Base-by-base conservation (phyloP, 2,888 invertebrate species). In the Spisula solida region DNA sequence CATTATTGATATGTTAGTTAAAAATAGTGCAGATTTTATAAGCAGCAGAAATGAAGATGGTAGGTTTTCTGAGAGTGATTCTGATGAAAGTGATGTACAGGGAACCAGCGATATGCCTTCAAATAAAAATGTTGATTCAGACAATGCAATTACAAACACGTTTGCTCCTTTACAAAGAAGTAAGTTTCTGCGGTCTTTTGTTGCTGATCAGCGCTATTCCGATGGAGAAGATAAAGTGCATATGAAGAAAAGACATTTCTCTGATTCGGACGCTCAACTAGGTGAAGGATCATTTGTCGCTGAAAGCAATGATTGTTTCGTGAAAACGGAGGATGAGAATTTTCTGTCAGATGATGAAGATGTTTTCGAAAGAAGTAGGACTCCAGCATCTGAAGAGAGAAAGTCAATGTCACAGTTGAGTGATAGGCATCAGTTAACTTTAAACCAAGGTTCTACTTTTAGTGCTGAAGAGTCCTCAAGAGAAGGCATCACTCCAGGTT, bases 211-310 rank as follows among this genome's bases (percentile, higher is more conserved):
- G 6, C 87, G 87, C 55, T 87, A 88, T 56, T 89, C 82, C 48
- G 88, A 88, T 78, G 88, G 85, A 87, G 88, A 91, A 12, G 51
- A 34, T 56, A 51, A 55, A 12, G 55, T 55, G 14, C 20, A 48
- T 10, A 84, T 12, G 10, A 86, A 70, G 47, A 90, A 89, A 41
- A 86, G 88, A 51, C 90, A 89, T 75, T 89, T 85, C 81, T 92
- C 92, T 78, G 90, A 90, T 41, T 89, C 90, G n/a, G 91, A 91
- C 85, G 81, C 80, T 48, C 85, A 87, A 85, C 87, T 78, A n/a
- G 88, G 89, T 66, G 90, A 92, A 88, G 92, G 92, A 29, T 86
- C 80, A 84, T 90, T 92, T 88, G 90, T 90, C 31, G 20, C 78
- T 41, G 90, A 92, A 81, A 85, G 31, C 12, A 29, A 16, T 75